Evolutionary conservation across 2,113 vertebrate species (phyloP).

Genomic region (Choloepus hoffmanni): DNA sequence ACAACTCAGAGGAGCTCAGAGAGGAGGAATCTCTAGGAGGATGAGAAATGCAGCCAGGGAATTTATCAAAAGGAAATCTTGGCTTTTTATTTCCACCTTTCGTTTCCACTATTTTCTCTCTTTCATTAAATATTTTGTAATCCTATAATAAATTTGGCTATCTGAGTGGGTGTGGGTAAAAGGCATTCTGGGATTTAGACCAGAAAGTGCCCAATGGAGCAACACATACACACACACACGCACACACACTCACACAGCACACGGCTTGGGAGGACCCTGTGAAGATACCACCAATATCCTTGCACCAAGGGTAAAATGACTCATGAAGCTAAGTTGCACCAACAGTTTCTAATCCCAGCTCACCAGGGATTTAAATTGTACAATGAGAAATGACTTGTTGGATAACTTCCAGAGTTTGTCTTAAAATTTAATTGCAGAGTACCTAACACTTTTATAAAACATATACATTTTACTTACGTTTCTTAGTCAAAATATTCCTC

Average conservation of each 20-base stretch:
- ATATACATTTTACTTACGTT: slow-evolving; percentile 68
- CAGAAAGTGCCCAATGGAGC: not conserved
- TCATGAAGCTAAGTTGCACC: slow-evolving; percentile 43
- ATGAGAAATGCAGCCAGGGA: not conserved
- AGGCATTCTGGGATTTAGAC: slow-evolving; percentile 26
- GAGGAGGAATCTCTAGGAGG: not conserved
- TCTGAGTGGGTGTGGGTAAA: not conserved
- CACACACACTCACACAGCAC: not conserved
- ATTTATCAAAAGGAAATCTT: not conserved
- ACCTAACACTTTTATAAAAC: slow-evolving; percentile 79
- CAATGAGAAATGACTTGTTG: slow-evolving; percentile 66
- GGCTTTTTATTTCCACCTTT: not conserved
- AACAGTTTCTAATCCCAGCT: slow-evolving; percentile 49
- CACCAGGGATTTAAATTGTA: slow-evolving; percentile 69
- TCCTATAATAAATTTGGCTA: not conserved
- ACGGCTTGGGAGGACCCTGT: not conserved
- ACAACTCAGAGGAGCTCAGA: not conserved
- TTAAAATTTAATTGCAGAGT: slow-evolving; percentile 75
- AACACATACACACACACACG: accelerated
- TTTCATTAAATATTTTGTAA: slow-evolving; percentile 46
- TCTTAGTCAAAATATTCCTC: slow-evolving; percentile 78
- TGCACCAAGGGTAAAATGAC: not conserved
- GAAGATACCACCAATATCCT: not conserved
- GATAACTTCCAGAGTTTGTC: slow-evolving; percentile 71
- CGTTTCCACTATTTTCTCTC: slow-evolving; percentile 31